Evolutionary conservation across 2,113 vertebrate genomes (phyloP).

Genomic region (Platysternon megacephalum): DNA sequence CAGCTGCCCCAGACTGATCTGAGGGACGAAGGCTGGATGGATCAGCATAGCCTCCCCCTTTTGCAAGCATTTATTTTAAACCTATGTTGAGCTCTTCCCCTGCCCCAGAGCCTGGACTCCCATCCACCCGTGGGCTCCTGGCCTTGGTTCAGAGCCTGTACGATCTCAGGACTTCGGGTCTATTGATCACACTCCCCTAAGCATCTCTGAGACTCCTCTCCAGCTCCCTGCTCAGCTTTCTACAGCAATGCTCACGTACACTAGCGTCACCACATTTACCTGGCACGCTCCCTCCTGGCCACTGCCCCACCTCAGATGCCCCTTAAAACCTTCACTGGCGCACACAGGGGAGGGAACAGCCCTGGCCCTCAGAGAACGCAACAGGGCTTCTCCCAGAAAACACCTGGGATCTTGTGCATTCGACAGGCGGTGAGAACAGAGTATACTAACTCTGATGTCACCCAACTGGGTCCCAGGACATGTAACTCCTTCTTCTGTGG

Average conservation of each 20-base stretch:
- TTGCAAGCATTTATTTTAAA: accelerated
- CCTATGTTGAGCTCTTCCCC: accelerated
- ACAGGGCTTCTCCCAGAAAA: accelerated
- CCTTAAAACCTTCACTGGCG: accelerated
- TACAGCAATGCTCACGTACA: accelerated
- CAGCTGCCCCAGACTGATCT: accelerated
- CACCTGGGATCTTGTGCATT: not conserved
- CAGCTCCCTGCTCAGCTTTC: not conserved
- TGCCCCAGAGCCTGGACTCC: accelerated
- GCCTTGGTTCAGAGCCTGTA: too few relatives aligned
- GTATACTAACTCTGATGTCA: not conserved
- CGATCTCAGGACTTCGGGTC: not conserved
- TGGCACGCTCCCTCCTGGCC: not conserved
- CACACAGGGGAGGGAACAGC: not conserved
- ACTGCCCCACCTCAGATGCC: not conserved
- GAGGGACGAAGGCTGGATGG: accelerated
- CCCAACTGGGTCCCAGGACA: accelerated
- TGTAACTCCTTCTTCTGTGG: not conserved
- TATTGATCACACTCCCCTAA: accelerated
- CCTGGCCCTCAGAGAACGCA: not conserved
- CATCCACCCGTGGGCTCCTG: not conserved
- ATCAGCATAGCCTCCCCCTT: accelerated
- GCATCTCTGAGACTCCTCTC: not conserved
- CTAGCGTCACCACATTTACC: not conserved
- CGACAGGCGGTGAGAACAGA: not conserved